Base-by-base conservation (phyloP, 2,888 invertebrate species). In the Orthosia incerta region DNA sequence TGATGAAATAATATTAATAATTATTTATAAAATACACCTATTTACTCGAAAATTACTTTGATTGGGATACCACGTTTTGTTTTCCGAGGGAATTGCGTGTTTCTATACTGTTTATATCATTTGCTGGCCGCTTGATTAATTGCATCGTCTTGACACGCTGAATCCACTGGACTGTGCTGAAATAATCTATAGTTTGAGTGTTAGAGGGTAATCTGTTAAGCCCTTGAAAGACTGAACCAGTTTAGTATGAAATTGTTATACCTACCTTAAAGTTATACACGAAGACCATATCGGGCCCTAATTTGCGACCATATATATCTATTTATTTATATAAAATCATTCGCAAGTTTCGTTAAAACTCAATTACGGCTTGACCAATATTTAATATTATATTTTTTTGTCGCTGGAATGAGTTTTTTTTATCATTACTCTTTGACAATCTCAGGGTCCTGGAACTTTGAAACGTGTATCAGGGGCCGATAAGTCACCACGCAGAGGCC, bases 81-180 rank as follows among this genome's bases (percentile, higher is more conserved):
- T 23, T 55, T 23, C 15, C 23, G 53, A 1, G 4, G 4, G 4
- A 11, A 55, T 60, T 9, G 80, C 74, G 74, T 80, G 80, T 72
- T 62, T 57, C 67, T 80, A 20, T 59, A 65, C 83, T 71, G 83
- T 80, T 83, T 83, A 70, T 70, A 74, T 79, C 79, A 68, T 65
- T 59, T 53, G 51, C 45, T 74, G 50, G 60, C 60, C 46, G n/a
- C 26, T 83, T 81, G 80, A 81, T 81, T 81, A 81, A 81, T 83
- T 56, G 70, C 59, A 71, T 55, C 31, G 53, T 70, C 74, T 68
- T 62, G 80, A 83, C 83, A 83, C 23, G 70, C 74, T 68, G 65
- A 74, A 65, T 74, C 59, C 70, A 57, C 67, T 71, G 74, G 80
- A 83, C 80, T 81, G 68, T 68, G 50, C 53, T 53, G 55, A 82